A percentile compares a stretch with the other conserved stretches of the same genome.
phyloP scores from a whole-genome alignment of 2,888 invertebrate species.

The Drosophila fulvimacula region DNA sequence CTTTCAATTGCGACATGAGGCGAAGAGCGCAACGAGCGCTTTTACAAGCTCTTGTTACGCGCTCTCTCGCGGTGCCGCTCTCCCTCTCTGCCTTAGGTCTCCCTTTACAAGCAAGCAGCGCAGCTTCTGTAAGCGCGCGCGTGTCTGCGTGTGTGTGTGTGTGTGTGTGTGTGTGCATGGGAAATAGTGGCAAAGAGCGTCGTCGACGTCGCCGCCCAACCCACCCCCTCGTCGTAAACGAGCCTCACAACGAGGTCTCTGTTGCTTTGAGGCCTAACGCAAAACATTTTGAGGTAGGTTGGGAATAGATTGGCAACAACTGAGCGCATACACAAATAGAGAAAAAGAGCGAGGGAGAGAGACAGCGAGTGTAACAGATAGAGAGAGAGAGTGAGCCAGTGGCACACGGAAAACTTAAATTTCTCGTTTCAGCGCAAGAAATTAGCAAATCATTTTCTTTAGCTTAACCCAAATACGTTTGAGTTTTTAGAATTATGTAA shows the following conservation, averaged over 20 bases:
- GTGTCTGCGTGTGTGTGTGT: conserved; percentile 36
- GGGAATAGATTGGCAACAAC: conserved; percentile 82
- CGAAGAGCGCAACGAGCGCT: conserved; percentile 55
- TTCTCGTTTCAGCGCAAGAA: conserved; percentile 75
- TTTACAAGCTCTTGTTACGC: conserved; percentile 44
- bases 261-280: conserved; percentile 80
- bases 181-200: conserved; percentile 77
- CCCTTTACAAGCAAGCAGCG: conserved; percentile 69
- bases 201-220: conserved; percentile 19
- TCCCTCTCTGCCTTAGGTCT: conserved; percentile 16
- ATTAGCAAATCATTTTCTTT: conserved; percentile 79
- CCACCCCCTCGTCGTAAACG: conserved; percentile 6
- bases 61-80: conserved; percentile 11
- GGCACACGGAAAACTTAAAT: conserved; percentile 73
- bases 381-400: conserved; percentile 19
- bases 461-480: conserved; percentile 76
- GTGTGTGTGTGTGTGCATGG: conserved; percentile 38
- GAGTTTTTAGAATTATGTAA: conserved; percentile 71
- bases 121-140: conserved; percentile 58
- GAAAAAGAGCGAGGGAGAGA: conserved; percentile 3
- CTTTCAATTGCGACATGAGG: conserved; percentile 76
- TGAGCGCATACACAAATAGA: conserved; percentile 47
- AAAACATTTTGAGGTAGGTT: conserved; percentile 84
- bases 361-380: conserved; percentile 4
- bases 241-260: conserved; percentile 70